These are phyloP conservation scores for Galerucella nymphaeae DNA, from an alignment of 2,888 invertebrate genomes.

Conservation along the genomic window DNA sequence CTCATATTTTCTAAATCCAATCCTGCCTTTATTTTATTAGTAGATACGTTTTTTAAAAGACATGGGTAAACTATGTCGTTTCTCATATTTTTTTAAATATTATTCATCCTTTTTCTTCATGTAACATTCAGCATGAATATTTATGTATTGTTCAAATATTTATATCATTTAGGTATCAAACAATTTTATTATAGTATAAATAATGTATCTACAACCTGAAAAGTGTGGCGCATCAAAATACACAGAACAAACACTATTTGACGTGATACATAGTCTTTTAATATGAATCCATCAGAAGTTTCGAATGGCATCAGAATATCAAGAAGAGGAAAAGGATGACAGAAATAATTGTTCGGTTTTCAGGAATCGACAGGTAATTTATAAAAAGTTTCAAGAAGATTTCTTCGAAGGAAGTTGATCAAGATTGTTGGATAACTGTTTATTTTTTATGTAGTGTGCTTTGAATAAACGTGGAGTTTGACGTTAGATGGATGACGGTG, in stretches of 20 bases:
- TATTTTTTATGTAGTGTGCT: background rate
- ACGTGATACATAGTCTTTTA: background rate
- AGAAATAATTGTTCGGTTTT: constrained; percentile 22
- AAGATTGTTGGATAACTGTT: constrained; percentile 17
- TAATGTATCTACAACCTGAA: no score
- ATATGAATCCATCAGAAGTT: background rate
- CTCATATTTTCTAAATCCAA: no score
- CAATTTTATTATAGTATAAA: no score
- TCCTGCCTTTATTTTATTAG: no score
- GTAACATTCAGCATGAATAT: no score
- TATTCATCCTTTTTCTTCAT: no score
- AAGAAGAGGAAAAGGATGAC: constrained; percentile 5
- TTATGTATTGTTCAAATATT: no score
- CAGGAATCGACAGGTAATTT: constrained; percentile 22
- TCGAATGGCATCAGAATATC: constrained; percentile 9
- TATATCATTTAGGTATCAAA: no score
- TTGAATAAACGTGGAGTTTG: background rate
- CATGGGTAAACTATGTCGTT: no score
- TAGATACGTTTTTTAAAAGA: no score
- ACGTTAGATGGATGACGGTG: background rate
- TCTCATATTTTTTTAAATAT: no score
- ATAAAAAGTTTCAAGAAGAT: constrained; percentile 15
- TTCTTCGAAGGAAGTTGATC: constrained; percentile 16
- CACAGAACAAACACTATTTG: background rate
- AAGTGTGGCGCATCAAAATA: no score